phyloP scores from a whole-genome alignment of 2,888 invertebrate species.

The Yponomeuta evonymella region DNA sequence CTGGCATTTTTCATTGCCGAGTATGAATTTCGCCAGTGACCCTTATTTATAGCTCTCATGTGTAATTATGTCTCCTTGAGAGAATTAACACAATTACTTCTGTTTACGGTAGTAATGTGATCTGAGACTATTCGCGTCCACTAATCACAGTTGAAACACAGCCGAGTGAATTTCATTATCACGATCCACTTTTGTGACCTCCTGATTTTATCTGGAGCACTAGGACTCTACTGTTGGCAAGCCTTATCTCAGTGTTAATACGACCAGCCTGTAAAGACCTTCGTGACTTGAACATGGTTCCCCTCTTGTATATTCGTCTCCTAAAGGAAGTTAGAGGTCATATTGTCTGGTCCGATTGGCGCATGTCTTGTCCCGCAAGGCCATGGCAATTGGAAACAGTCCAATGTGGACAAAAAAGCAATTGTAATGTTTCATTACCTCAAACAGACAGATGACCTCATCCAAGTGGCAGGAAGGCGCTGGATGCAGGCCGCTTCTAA shows the following conservation, averaged over 20 bases:
- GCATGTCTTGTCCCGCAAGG: neutral
- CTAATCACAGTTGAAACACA: neutral
- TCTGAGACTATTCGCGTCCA: too few relatives aligned
- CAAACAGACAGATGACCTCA: neutral
- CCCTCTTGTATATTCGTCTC: neutral
- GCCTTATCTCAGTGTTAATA: neutral
- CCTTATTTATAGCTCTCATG: too few relatives aligned
- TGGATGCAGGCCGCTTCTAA: too few relatives aligned
- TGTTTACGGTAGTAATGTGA: too few relatives aligned
- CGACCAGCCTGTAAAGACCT: neutral
- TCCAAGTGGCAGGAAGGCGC: too few relatives aligned
- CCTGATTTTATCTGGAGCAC: constrained; percentile 9
- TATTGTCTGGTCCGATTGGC: neutral
- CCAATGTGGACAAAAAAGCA: neutral
- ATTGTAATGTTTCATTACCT: neutral
- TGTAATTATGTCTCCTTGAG: too few relatives aligned
- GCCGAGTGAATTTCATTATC: constrained; percentile 5
- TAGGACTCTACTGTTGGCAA: constrained; percentile 8
- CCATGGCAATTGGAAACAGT: neutral
- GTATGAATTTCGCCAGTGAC: too few relatives aligned
- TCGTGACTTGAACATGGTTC: neutral
- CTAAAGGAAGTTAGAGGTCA: neutral
- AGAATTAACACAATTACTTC: too few relatives aligned
- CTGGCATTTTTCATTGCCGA: too few relatives aligned
- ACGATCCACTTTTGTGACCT: neutral